A percentile compares a stretch with the other conserved stretches of the same genome.
These are phyloP conservation scores for Podarcis muralis DNA, from an alignment of 2,113 vertebrate species.

Conservation along the genomic window DNA sequence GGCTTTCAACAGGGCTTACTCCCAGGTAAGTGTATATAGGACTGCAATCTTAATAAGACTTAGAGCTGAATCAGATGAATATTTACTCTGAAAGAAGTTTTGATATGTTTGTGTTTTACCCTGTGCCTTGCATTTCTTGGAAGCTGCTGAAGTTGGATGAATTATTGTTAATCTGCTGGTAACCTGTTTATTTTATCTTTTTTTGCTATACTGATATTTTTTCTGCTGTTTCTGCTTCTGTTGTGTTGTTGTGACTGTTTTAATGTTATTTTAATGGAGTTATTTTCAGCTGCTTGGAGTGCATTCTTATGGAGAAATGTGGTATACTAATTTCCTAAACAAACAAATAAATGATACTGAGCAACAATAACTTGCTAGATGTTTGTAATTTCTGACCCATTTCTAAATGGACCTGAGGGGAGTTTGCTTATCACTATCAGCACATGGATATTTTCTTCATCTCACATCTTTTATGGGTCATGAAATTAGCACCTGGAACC, in stretches of 20 bases:
- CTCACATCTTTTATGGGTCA: neutral
- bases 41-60: neutral
- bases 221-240: neutral
- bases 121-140: neutral
- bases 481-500: neutral
- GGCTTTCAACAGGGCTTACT: neutral
- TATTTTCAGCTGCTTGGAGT: neutral
- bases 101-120: neutral
- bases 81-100: neutral
- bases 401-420: neutral
- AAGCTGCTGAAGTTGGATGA: neutral
- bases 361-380: neutral
- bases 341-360: neutral
- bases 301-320: neutral
- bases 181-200: neutral
- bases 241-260: neutral
- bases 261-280: neutral
- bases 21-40: too few relatives aligned
- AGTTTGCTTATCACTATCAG: neutral
- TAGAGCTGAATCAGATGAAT: neutral
- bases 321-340: neutral
- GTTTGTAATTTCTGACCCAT: neutral
- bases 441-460: neutral
- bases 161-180: neutral
- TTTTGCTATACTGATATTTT: neutral